Base-by-base conservation (phyloP, 1,140 invertebrate species). In the Cyclargus thomasi region DNA sequence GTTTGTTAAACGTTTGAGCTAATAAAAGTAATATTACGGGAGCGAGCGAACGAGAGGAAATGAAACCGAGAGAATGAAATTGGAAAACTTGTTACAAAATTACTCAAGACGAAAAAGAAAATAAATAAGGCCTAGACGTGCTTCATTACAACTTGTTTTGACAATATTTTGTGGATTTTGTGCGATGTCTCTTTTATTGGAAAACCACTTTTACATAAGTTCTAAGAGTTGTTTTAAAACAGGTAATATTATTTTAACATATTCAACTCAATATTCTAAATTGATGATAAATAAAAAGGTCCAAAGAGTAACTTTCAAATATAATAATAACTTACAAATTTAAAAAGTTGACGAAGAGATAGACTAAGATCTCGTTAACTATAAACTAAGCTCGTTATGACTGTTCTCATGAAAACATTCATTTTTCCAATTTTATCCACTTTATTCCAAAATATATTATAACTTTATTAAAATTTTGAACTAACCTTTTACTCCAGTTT, bases 81-180 rank as follows among this genome's bases (percentile, higher is more conserved):
- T 90, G 88, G 86, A 89, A 90, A 90, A 89, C 86, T 90, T 90
- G 88, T 87, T 87, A 88, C 84, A 83, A 81, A 86, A 87, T 88
- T 88, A 86, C 81, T 81, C 73, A 79, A 77, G 82, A 87, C 81
- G 84, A 88, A 90, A 88, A 86, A 88, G 83, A 83, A 90, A 88
- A 85, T 88, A 88, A 88, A 88, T 83, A 86, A 76, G 71, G 78
- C 74, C 75, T 80, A 80, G 76, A 80, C 80, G 81, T 77, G 79
- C 75, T 75, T 75, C 74, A 65, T 65, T 65, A 53, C 21, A 57
- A 39, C 65, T 62, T 59, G 53, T 67, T 14, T 47, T 67, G 65
- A 36, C 59, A 67, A 59, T 67, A 35, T 67, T 65, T 57, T 17
- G 53, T 57, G 29, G 35, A 18, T n/a, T 35, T 29, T 0, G 29